Base-by-base conservation (phyloP, 2,888 invertebrate genomes). In the Hirtodrosophila alboralis region DNA sequence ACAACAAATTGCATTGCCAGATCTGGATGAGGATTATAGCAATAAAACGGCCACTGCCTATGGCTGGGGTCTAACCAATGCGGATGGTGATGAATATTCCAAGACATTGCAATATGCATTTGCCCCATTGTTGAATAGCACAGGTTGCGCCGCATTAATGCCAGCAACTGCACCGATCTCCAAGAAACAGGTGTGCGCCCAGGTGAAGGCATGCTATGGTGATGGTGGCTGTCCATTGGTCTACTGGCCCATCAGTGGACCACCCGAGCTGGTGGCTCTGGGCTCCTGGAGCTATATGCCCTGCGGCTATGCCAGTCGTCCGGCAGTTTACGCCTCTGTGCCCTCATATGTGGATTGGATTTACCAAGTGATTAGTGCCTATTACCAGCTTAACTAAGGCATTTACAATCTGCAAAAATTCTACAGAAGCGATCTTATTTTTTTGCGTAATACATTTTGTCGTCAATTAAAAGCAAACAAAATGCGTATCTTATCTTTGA, bases 1-100 rank as follows among this genome's bases (percentile, higher is more conserved):
- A 6, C 83, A 88, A 54, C 86, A 90, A 27, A 87, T 91, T 5
- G 65, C 87, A 1, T 63, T 92, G 57, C 92, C 92, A 1, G 68
- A 69, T 36, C 28, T 49, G 4, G 47, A 76, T 0, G 87, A 87
- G 37, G 59, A 74, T 3, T 88, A 69, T 38, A 67, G 54, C 12
- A 75, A 59, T 21, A 70, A 76, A 54, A 62, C 70, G n/a, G 40
- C 61, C 1, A 60, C 60, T 0, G 68, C 64, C 21, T 88, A 88
- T 14, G 89, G 88, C 34, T 88, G 88, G 88, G 88, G 88, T 3
- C 56, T 88, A 12, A 72, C 78, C 2, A 49, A 78, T 26, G 48
- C 57, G 8, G 74, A 86, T 7, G 72, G 43, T 3, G 53, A 56
- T 13, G 57, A 64, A 21, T 88, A 74, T 47, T 71, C 70, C 23